Percentiles rank a stretch among this genome's conserved stretches.
These are phyloP conservation scores for Agrypnus murinus DNA, from an alignment of 2,888 invertebrate species.

Conservation along the genomic window DNA sequence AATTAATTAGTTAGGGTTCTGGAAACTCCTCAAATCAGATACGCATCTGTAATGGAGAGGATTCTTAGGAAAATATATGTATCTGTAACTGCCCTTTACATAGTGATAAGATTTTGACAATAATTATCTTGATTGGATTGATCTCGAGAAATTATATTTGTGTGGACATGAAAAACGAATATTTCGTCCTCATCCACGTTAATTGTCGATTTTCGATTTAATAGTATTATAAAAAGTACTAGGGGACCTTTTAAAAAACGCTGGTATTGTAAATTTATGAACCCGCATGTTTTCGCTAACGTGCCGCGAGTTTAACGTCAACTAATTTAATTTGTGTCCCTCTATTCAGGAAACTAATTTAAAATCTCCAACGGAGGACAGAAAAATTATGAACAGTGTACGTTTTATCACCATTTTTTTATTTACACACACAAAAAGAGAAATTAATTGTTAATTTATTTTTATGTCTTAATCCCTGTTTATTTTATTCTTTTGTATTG, in stretches of 20 bases:
- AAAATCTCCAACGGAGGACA: constrained; percentile 19
- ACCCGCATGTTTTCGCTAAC: constrained; percentile 30
- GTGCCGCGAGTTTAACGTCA: constrained; percentile 22
- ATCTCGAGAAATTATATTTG: too few relatives aligned
- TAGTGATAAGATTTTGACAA: too few relatives aligned
- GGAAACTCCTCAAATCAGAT: too few relatives aligned
- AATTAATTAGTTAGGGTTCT: too few relatives aligned
- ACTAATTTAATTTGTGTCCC: constrained; percentile 26
- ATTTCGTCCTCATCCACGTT: too few relatives aligned
- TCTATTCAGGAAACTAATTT: constrained; percentile 21
- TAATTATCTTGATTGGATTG: too few relatives aligned
- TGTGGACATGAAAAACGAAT: too few relatives aligned
- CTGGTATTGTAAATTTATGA: constrained; percentile 21
- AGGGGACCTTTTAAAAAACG: constrained; percentile 7
- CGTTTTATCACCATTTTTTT: background rate
- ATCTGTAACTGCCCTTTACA: too few relatives aligned
- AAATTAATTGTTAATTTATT: background rate
- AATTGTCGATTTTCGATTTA: constrained; percentile 16
- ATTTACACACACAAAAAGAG: background rate
- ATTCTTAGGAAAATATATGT: too few relatives aligned
- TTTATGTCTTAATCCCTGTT: background rate
- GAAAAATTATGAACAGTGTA: background rate
- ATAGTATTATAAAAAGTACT: background rate
- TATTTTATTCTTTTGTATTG: background rate
- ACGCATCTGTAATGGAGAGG: too few relatives aligned